Conservation (phyloP, 2,113 vertebrate species). For the Channa argus region DNA sequence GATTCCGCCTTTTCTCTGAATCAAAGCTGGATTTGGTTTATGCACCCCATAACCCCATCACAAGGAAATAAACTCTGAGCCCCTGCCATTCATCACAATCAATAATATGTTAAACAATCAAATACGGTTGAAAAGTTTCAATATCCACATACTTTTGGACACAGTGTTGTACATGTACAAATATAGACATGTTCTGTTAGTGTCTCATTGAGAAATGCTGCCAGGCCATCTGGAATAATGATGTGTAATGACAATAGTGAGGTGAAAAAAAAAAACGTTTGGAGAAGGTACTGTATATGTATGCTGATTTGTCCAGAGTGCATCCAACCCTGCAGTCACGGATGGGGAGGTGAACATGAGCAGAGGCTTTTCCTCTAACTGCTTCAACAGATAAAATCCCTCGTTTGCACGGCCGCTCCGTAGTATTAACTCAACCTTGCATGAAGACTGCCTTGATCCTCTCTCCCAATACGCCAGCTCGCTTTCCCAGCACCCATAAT, state of each 20-base stretch:
- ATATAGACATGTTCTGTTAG: no score
- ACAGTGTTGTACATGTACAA: neutral
- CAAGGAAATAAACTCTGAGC: no score
- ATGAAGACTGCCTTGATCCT: slow-evolving; percentile 18
- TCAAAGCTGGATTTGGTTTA: no score
- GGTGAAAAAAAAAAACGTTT: neutral
- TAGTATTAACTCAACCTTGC: slow-evolving; percentile 34
- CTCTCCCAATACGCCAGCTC: slow-evolving; percentile 6
- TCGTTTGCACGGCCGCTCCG: neutral
- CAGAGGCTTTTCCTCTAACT: slow-evolving; percentile 13
- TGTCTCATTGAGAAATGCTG: no score
- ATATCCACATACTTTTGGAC: neutral
- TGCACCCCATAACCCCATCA: no score
- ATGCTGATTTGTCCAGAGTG: slow-evolving; percentile 4
- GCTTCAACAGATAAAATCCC: slow-evolving; percentile 33
- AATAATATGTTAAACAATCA: neutral
- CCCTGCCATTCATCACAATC: no score
- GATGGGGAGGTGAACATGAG: slow-evolving; percentile 14
- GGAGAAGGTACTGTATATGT: neutral
- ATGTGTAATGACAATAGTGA: no score
- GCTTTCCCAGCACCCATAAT: neutral
- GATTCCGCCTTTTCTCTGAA: no score
- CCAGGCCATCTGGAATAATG: no score
- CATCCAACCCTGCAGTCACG: slow-evolving; percentile 12
- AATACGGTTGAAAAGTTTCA: neutral